Percentiles rank a stretch among this genome's conserved stretches.
Conservation (phyloP, 2,888 invertebrate genomes). For the Plebejus argus region DNA sequence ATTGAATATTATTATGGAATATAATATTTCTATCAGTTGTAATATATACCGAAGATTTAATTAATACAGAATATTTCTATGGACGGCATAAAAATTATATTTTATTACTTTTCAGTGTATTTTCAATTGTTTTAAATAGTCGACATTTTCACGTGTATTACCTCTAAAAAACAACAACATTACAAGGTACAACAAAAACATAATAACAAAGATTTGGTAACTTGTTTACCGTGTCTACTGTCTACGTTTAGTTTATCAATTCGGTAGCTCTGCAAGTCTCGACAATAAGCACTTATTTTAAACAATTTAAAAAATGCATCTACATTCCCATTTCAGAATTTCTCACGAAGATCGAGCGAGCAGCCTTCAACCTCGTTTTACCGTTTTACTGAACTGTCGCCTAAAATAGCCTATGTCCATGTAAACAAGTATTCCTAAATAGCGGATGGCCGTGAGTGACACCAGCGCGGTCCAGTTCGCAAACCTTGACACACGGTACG, state of each 20-base stretch:
- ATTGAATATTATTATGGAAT: neutral
- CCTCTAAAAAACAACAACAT: no score
- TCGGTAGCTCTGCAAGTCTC: no score
- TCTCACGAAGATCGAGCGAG: neutral
- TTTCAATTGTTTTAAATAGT: neutral
- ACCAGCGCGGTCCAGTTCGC: neutral
- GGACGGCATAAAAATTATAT: neutral
- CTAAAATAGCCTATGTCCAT: neutral
- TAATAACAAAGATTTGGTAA: no score
- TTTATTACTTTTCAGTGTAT: neutral
- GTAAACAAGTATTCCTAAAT: constrained; percentile 4
- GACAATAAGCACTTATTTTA: neutral
- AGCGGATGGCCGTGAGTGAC: neutral
- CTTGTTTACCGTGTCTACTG: no score
- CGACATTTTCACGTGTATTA: neutral
- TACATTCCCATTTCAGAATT: neutral
- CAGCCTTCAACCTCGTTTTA: neutral
- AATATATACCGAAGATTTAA: neutral
- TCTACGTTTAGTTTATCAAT: no score
- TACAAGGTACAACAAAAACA: no score
- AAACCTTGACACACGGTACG: constrained; percentile 14
- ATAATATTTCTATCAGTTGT: neutral
- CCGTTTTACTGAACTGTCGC: neutral
- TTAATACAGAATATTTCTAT: neutral
- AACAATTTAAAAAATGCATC: neutral